Evolutionary conservation across 2,797 vertebrate genomes (phyloP), one percentile per base, ranked within the genome.

Genomic region (Pangasius krempfi): DNA sequence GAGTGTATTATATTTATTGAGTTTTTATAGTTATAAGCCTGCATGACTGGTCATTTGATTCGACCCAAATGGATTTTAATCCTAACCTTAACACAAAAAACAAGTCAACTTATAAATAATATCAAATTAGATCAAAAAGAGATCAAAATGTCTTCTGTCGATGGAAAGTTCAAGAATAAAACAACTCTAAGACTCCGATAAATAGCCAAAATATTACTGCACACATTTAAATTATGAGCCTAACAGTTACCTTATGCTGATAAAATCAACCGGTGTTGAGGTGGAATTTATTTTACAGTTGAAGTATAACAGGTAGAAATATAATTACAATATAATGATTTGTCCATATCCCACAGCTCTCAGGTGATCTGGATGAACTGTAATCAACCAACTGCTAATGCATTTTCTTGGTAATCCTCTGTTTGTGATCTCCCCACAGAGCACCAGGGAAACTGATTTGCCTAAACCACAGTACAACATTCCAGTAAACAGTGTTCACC

Each of bases 391-490:
- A 83, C 25, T 18, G 56, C 16, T 64, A 18, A 47, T 2, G 8
- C 10, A 13, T 20, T 62, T 86, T 60, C 54, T 6, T 20, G 14
- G 7, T 76, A 62, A 86, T 25, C 60, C 25, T 64, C 8, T 52
- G 58, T 20, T 30, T 2, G 14, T 84, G 60, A 84, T 68, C 62
- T 68, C n/a, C 40, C 44, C 8, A 84, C 8, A 33, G 27, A 5
- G n/a, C 64, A 66, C 86, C 60, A 66, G 86, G 13, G 47, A 78
- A 68, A 52, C 60, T 33, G 40, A 79, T 79, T 87, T 80, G 73
- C 60, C 60, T 87, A 87, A 62, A 54, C 86, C 86, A 87, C 86
- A 68, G 37, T 66, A 52, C 85, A 87, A 4, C 44, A 52, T 37
- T 79, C 40, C 47, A 47, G 27, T 25, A 78, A 78, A 64, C 14